phyloP scores from a whole-genome alignment of 1,140 invertebrate species.

The Drosophila santomea region DNA sequence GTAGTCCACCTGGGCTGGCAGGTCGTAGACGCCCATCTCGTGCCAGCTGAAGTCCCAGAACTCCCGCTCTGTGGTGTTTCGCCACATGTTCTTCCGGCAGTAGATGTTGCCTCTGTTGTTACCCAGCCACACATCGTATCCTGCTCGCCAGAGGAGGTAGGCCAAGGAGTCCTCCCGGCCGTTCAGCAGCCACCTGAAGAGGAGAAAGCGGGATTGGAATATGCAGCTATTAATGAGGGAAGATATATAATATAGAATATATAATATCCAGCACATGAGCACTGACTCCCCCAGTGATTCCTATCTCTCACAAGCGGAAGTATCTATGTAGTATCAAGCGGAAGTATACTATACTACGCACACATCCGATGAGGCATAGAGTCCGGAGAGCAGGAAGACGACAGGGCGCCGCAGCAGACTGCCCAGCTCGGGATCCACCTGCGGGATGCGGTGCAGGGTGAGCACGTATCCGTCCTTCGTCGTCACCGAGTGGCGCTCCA shows the following conservation, averaged over 20 bases:
- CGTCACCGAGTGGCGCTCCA: conserved; percentile 86
- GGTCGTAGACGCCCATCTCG: conserved; percentile 89
- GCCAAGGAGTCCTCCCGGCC: conserved; percentile 83
- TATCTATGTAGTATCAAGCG: conserved; percentile 4
- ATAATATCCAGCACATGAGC: too few relatives aligned
- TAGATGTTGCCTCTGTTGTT: conserved; percentile 90
- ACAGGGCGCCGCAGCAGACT: conserved; percentile 88
- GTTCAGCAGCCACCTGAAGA: conserved; percentile 71
- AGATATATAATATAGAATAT: too few relatives aligned
- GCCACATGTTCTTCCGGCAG: conserved; percentile 86
- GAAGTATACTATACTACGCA: conserved; percentile 38
- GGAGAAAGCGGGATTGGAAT: not conserved
- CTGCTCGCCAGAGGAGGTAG: conserved; percentile 89
- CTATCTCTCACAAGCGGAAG: conserved; percentile 27
- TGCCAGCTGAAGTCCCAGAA: conserved; percentile 88
- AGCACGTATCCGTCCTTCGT: conserved; percentile 87
- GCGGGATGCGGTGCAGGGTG: conserved; percentile 85
- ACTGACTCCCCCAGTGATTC: not conserved
- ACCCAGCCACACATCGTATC: conserved; percentile 91
- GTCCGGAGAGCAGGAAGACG: conserved; percentile 89
- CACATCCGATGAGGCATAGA: conserved; percentile 87
- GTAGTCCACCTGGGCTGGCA: conserved; percentile 89
- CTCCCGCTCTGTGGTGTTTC: conserved; percentile 84
- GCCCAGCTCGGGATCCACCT: conserved; percentile 77
- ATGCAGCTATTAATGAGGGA: too few relatives aligned